A percentile compares a stretch with the other conserved stretches of the same genome.
These are phyloP conservation scores for Tenrec ecaudatus DNA, from an alignment of 2,113 vertebrate species.

Conservation along the genomic window DNA sequence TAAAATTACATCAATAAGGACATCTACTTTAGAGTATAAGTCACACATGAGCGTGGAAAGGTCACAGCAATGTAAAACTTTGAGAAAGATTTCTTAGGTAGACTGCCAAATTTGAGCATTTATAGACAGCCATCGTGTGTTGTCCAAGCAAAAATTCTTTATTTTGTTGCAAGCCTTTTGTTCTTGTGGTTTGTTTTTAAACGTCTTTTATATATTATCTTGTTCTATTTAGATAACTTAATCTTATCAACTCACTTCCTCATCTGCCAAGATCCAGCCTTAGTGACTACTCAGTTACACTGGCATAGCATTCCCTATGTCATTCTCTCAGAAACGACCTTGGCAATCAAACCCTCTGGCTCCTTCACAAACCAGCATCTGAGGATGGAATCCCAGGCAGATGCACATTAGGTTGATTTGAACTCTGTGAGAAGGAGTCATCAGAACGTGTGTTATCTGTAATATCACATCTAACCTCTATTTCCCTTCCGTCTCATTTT, in stretches of 20 bases:
- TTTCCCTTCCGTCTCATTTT: background rate
- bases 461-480: background rate
- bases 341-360: background rate
- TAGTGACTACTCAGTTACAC: background rate
- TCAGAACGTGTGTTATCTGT: background rate
- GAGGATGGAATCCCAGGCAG: slow-evolving; percentile 8
- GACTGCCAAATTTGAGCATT: background rate
- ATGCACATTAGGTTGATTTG: background rate
- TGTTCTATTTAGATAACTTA: background rate
- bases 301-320: background rate
- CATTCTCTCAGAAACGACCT: background rate
- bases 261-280: background rate
- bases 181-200: background rate
- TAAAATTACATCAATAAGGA: slow-evolving; percentile 46
- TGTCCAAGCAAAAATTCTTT: background rate
- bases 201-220: background rate
- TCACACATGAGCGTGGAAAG: background rate
- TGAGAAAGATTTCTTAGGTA: background rate
- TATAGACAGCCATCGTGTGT: background rate
- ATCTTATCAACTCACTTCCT: background rate
- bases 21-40: background rate
- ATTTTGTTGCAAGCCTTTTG: background rate
- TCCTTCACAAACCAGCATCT: slow-evolving; percentile 30
- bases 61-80: background rate
- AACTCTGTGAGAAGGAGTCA: background rate